phyloP scores from a whole-genome alignment of 2,797 vertebrate genomes.

The Lophius americanus region DNA sequence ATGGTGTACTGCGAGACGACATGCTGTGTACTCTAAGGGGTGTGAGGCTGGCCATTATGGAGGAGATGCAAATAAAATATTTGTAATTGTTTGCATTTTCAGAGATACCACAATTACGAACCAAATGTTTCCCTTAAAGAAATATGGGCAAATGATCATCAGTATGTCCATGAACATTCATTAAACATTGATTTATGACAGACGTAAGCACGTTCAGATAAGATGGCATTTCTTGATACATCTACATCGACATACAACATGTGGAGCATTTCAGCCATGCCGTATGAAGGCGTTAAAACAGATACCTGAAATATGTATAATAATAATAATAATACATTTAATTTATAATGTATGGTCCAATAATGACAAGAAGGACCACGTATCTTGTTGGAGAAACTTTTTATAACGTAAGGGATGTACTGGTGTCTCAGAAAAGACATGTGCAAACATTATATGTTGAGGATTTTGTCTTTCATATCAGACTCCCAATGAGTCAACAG shows the following conservation, averaged over 20 bases:
- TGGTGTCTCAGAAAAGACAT: constrained; percentile 26
- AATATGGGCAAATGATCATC: neutral
- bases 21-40: constrained; percentile 44
- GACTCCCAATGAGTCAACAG: constrained; percentile 21
- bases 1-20: constrained; percentile 73
- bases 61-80: constrained; percentile 80
- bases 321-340: too few relatives aligned
- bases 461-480: constrained; percentile 31
- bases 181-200: constrained; percentile 47
- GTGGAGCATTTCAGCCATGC: too few relatives aligned
- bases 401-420: constrained; percentile 1
- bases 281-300: too few relatives aligned
- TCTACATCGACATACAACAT: neutral
- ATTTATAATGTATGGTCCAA: too few relatives aligned
- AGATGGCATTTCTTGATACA: constrained; percentile 10
- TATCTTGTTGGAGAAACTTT: neutral
- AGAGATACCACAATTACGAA: constrained; percentile 55
- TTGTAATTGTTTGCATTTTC: constrained; percentile 76
- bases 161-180: constrained; percentile 5
- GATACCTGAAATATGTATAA: too few relatives aligned
- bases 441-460: constrained; percentile 44
- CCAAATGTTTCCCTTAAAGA: constrained; percentile 15
- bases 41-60: constrained; percentile 40
- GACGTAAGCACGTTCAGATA: neutral
- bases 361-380: too few relatives aligned